These are phyloP conservation scores for Nasonia longicornis DNA, from an alignment of 1,140 invertebrate genomes.

Conservation along the genomic window DNA sequence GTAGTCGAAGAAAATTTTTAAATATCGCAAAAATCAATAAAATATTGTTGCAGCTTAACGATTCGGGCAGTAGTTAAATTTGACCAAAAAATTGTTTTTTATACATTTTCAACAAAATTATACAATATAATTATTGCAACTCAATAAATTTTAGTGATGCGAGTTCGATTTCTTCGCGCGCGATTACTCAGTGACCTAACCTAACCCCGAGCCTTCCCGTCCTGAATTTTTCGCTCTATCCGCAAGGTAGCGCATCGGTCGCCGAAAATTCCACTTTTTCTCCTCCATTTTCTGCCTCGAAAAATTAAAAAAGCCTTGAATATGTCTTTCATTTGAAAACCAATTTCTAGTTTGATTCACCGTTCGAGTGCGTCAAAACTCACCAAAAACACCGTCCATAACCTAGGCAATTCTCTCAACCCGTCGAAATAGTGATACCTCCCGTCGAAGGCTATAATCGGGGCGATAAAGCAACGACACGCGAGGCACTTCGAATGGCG, in stretches of 20 bases:
- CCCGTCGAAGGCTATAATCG: background rate
- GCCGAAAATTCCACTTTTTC: background rate
- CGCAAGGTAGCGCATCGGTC: background rate
- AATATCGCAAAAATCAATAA: too few species aligned
- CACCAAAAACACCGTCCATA: background rate
- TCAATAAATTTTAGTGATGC: too few species aligned
- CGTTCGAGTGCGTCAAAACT: background rate
- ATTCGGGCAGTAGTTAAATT: too few species aligned
- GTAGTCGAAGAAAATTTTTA: too few species aligned
- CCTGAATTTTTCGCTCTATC: background rate
- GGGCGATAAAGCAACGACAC: background rate
- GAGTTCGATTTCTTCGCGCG: background rate
- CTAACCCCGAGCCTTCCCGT: background rate
- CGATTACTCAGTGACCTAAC: background rate
- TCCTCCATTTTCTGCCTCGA: background rate
- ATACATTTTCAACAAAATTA: too few species aligned
- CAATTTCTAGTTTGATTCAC: too few species aligned
- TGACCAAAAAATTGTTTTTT: too few species aligned
- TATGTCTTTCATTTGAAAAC: background rate
- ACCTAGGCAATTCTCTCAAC: background rate
- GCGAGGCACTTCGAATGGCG: conserved; percentile 18
- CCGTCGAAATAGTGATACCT: too few species aligned
- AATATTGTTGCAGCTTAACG: too few species aligned
- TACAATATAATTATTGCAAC: too few species aligned
- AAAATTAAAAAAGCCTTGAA: background rate